A percentile compares a stretch with the other conserved stretches of the same genome.
Evolutionary conservation across 2,113 vertebrate genomes (phyloP).

Genomic region (Balaeniceps rex): DNA sequence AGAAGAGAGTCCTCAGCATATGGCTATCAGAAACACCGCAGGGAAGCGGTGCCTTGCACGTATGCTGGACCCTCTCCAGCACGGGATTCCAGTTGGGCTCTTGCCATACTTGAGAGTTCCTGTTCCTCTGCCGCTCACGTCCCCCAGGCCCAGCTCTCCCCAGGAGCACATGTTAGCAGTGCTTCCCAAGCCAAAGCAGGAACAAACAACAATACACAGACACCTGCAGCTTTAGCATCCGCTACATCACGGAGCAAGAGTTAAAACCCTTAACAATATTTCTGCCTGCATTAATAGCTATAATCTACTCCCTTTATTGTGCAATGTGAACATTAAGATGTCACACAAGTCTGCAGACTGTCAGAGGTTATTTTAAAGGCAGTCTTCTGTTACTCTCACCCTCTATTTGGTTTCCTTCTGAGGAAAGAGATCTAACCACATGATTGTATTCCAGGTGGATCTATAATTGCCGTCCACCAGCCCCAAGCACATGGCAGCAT

Average conservation of each 20-base stretch:
- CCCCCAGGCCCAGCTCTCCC: background rate
- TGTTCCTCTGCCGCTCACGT: accelerated
- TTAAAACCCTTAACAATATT: background rate
- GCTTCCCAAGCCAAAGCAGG: background rate
- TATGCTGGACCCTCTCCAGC: background rate
- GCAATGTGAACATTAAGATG: background rate
- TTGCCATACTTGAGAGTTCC: background rate
- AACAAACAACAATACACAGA: background rate
- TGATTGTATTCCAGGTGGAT: background rate
- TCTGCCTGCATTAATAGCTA: background rate
- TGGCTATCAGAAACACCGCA: accelerated
- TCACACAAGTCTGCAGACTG: background rate
- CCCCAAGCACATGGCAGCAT: background rate
- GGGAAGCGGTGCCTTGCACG: background rate
- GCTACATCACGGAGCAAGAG: background rate
- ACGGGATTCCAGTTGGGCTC: background rate
- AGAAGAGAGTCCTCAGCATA: background rate
- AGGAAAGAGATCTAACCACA: background rate
- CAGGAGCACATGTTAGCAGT: background rate
- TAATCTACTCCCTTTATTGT: background rate
- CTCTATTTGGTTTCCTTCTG: constrained; percentile 6
- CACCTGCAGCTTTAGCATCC: background rate
- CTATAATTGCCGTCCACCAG: background rate
- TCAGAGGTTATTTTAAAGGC: background rate
- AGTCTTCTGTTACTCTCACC: background rate